Conservation (phyloP, 2,797 vertebrate species). For the Argentina silus region DNA sequence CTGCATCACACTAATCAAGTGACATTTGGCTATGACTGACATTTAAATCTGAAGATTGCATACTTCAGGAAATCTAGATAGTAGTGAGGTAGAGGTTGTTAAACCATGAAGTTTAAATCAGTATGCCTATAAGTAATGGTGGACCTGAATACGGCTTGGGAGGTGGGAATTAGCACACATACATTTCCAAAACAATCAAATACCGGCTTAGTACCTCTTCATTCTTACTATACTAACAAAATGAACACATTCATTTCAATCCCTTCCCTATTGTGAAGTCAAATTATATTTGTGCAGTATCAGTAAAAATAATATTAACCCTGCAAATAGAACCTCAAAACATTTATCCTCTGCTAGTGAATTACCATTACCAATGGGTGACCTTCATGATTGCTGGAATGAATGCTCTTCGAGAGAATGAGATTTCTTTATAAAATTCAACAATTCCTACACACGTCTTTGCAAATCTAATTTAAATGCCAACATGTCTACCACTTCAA, state of each 20-base stretch:
- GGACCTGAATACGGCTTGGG: neutral
- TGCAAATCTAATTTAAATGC: constrained; percentile 53
- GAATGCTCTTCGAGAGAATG: constrained; percentile 55
- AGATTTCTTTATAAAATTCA: constrained; percentile 35
- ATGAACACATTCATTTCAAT: neutral
- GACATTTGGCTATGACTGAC: constrained; percentile 44
- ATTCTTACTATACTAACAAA: neutral
- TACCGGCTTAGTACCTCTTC: neutral
- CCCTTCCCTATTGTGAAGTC: neutral
- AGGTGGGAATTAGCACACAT: neutral
- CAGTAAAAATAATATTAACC: constrained; percentile 11
- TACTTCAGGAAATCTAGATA: neutral
- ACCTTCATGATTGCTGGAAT: constrained; percentile 53
- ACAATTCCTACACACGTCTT: constrained; percentile 34
- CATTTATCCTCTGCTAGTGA: constrained; percentile 35
- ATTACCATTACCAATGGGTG: constrained; percentile 35
- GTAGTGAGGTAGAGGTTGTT: neutral
- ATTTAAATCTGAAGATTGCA: constrained; percentile 49
- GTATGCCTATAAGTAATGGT: neutral
- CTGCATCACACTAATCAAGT: constrained; percentile 9
- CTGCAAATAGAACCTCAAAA: constrained; percentile 23
- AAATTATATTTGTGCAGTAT: constrained; percentile 7
- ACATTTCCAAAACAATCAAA: neutral
- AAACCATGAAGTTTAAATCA: neutral
- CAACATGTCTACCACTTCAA: constrained; percentile 69